phyloP scores from a whole-genome alignment of 2,113 vertebrate genomes.

The Psittacula cyanocephala region DNA sequence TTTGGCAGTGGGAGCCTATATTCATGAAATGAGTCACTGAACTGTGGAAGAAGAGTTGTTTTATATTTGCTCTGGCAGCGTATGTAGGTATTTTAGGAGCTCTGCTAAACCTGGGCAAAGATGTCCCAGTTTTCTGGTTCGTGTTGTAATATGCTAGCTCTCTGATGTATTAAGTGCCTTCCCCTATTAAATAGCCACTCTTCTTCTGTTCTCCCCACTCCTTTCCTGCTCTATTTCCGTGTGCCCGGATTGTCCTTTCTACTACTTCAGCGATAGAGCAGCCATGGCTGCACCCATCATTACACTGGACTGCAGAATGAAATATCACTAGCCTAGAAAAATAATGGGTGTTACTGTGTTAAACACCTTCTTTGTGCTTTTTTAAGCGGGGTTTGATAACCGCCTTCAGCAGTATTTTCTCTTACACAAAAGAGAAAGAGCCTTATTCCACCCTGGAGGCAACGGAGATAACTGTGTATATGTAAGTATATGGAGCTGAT shows the following conservation, averaged over 20 bases:
- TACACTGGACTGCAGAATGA: background rate
- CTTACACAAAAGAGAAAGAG: background rate
- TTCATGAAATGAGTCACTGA: background rate
- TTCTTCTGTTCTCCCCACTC: background rate
- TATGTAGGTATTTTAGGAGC: conserved; percentile 12
- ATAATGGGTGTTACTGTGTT: background rate
- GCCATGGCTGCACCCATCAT: background rate
- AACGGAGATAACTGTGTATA: background rate
- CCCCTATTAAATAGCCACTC: background rate
- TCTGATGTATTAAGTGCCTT: background rate
- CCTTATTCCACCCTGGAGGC: background rate
- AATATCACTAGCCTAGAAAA: background rate
- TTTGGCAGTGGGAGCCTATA: accelerated
- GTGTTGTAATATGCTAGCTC: background rate
- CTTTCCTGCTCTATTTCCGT: background rate
- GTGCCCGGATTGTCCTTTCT: background rate
- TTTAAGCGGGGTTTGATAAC: background rate
- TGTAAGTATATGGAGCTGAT: background rate
- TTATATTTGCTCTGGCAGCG: background rate
- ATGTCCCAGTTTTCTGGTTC: background rate
- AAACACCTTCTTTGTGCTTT: background rate
- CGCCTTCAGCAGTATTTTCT: background rate
- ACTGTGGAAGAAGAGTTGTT: background rate
- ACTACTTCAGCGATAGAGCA: background rate
- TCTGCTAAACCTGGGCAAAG: background rate